phyloP scores from a whole-genome alignment of 2,797 vertebrate genomes.

The Urocyon cinereoargenteus region DNA sequence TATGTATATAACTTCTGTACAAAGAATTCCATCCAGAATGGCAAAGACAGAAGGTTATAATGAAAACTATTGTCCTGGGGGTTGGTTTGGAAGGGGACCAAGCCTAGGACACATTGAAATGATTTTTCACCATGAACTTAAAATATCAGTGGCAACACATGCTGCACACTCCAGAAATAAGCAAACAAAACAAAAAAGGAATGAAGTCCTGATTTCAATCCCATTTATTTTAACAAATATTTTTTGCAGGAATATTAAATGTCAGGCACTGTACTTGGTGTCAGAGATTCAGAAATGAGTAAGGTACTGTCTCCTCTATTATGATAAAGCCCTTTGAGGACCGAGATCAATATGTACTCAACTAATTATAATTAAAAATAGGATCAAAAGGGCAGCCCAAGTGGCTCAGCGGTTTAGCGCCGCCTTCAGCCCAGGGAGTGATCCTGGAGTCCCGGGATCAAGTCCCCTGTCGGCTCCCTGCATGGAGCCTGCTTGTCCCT shows the following conservation, averaged over 20 bases:
- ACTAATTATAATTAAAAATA: conserved; percentile 62
- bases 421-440: no score
- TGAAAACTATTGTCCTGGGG: conserved; percentile 81
- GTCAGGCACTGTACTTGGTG: conserved; percentile 55
- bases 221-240: conserved; percentile 71
- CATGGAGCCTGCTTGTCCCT: no score
- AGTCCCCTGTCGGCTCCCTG: no score
- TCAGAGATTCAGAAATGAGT: conserved; percentile 61
- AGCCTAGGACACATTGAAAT: conserved; percentile 77
- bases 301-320: not conserved
- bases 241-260: conserved; percentile 66
- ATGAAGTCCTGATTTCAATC: conserved; percentile 70
- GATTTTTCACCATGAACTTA: conserved; percentile 80
- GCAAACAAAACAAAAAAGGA: conserved; percentile 72
- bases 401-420: no score
- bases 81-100: conserved; percentile 77
- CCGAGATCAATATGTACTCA: conserved; percentile 15
- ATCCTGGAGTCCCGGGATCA: no score
- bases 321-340: conserved; percentile 33
- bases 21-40: conserved; percentile 80
- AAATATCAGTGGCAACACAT: conserved; percentile 76
- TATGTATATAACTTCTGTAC: conserved; percentile 83
- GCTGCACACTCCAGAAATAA: conserved; percentile 71
- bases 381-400: not conserved
- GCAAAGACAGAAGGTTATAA: conserved; percentile 81